These are phyloP conservation scores for Drosophila stalkeri DNA, from an alignment of 2,888 invertebrate species.

Conservation along the genomic window DNA sequence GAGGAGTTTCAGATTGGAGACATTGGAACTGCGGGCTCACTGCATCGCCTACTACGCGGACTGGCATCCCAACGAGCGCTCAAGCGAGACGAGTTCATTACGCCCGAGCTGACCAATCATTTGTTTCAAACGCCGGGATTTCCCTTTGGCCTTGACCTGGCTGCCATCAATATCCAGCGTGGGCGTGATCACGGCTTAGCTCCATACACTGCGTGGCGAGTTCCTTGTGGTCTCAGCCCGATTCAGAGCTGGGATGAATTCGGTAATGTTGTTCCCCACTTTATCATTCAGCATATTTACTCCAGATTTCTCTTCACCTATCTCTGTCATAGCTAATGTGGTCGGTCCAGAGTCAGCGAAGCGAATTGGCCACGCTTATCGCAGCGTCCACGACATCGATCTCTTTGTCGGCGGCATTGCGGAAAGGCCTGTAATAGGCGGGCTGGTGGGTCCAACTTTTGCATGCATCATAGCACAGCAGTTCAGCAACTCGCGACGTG, in stretches of 20 bases:
- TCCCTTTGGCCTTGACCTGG: slow-evolving; percentile 93
- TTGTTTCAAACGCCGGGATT: slow-evolving; percentile 91
- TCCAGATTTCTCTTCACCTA: not conserved
- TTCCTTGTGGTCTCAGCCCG: slow-evolving; percentile 90
- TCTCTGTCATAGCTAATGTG: slow-evolving; percentile 85
- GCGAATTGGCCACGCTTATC: slow-evolving; percentile 88
- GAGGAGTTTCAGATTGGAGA: slow-evolving; percentile 90
- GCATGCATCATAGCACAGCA: slow-evolving; percentile 95
- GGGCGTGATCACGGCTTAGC: slow-evolving; percentile 95
- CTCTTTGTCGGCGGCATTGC: slow-evolving; percentile 92
- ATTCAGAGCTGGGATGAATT: slow-evolving; percentile 90
- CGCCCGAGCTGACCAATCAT: slow-evolving; percentile 92
- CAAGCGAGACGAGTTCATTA: slow-evolving; percentile 92
- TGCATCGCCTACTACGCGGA: slow-evolving; percentile 92
- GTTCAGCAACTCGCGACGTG: slow-evolving; percentile 91
- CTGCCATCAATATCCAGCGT: slow-evolving; percentile 94
- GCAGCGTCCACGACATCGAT: slow-evolving; percentile 93
- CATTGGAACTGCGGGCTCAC: slow-evolving; percentile 91
- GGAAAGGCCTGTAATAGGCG: slow-evolving; percentile 90
- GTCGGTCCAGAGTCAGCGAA: slow-evolving; percentile 88
- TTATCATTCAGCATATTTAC: not conserved
- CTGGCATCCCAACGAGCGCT: slow-evolving; percentile 92
- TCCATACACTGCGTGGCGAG: slow-evolving; percentile 91
- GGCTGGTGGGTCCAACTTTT: slow-evolving; percentile 94
- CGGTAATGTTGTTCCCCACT: slow-evolving; percentile 56